Evolutionary conservation across 2,113 vertebrate genomes (phyloP).

Genomic region (Bothrops jararaca): DNA sequence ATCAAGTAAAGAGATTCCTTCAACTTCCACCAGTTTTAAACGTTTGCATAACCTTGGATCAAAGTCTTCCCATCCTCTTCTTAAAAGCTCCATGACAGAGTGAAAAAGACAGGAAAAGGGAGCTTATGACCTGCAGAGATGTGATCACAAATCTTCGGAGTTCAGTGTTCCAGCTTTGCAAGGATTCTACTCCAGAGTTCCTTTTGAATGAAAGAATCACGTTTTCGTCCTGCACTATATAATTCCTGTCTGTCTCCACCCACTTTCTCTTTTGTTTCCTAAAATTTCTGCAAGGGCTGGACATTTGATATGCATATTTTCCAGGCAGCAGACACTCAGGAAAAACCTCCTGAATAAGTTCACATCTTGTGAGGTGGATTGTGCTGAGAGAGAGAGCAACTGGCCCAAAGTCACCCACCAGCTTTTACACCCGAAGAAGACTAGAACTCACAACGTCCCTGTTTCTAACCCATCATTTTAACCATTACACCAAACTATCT

Average conservation of each 20-base stretch:
- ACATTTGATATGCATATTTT: not conserved
- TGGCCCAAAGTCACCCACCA: not conserved
- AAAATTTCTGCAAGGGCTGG: not conserved
- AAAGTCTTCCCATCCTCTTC: not conserved
- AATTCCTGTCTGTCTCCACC: not conserved
- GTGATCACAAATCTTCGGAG: not conserved
- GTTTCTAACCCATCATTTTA: not conserved
- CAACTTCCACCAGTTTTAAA: slow-evolving; percentile 22
- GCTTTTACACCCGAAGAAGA: not conserved
- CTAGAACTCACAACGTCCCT: not conserved
- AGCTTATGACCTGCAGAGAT: not conserved
- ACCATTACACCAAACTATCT: not conserved
- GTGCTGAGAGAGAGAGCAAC: not conserved
- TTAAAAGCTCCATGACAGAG: not conserved
- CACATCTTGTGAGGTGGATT: not conserved
- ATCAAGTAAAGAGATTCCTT: slow-evolving; percentile 63
- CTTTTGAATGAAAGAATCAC: not conserved
- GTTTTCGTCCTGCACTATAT: not conserved
- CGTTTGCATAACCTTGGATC: not conserved
- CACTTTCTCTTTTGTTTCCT: not conserved
- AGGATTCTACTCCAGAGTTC: not conserved
- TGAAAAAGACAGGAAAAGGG: not conserved
- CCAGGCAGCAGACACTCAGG: too few species aligned
- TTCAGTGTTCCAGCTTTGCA: not conserved
- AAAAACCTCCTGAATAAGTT: not conserved